Conservation (phyloP, 2,113 vertebrate species). For the Cyanoderma ruficeps region DNA sequence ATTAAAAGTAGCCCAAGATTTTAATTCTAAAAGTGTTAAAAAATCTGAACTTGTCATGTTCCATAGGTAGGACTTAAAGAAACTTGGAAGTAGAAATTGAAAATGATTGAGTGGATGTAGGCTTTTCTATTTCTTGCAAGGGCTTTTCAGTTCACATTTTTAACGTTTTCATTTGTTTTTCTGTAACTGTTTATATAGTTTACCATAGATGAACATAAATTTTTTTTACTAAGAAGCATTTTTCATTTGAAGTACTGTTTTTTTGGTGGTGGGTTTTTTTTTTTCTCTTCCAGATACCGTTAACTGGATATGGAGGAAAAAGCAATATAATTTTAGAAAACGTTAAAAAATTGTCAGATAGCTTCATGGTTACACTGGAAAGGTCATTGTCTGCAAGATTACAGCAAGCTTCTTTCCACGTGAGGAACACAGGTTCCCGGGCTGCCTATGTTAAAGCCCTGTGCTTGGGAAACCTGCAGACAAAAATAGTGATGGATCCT, state of each 20-base stretch:
- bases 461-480: constrained; percentile 80
- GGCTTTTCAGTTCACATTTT: not conserved
- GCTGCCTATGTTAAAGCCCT: constrained; percentile 90
- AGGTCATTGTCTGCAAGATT: constrained; percentile 69
- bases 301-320: constrained; percentile 94
- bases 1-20: not conserved
- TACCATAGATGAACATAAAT: not conserved
- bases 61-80: not conserved
- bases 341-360: constrained; percentile 83
- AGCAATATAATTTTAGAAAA: constrained; percentile 92
- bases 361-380: constrained; percentile 81
- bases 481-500: constrained; percentile 75
- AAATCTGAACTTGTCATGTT: not conserved
- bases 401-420: constrained; percentile 78
- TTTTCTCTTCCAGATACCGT: constrained; percentile 80
- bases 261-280: not conserved
- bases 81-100: not conserved
- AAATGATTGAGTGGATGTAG: not conserved
- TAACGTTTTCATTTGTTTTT: not conserved
- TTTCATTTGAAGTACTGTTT: not conserved
- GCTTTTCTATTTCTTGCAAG: not conserved
- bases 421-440: constrained; percentile 90
- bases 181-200: not conserved
- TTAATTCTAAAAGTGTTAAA: not conserved
- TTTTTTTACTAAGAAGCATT: not conserved